Evolutionary conservation across 2,113 vertebrate genomes (phyloP).

Genomic region (Urocitellus parryii): DNA sequence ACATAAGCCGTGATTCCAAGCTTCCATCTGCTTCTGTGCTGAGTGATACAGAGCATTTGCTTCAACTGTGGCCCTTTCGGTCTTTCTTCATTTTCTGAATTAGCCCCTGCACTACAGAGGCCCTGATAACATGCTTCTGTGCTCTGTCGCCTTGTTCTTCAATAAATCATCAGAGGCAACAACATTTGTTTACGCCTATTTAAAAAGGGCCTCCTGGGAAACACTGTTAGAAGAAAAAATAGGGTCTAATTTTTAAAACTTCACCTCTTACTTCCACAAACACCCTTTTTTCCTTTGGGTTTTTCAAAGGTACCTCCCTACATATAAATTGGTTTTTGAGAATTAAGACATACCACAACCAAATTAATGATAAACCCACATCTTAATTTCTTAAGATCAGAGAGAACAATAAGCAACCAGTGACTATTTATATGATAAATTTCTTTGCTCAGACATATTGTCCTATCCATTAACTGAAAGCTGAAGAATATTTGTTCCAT

Average conservation of each 20-base stretch:
- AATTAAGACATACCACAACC: not conserved
- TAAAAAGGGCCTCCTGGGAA: slow-evolving; percentile 32
- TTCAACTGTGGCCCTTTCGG: not conserved
- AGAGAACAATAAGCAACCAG: not conserved
- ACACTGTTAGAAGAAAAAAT: slow-evolving; percentile 19
- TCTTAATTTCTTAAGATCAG: not conserved
- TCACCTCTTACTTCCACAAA: not conserved
- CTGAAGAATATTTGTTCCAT: not conserved
- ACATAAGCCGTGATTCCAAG: not conserved
- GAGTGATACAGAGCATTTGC: not conserved
- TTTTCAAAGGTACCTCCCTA: not conserved
- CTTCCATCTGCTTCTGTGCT: not conserved
- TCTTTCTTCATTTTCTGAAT: slow-evolving; percentile 38
- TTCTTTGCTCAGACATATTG: not conserved
- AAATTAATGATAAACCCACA: not conserved
- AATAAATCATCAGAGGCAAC: slow-evolving; percentile 68
- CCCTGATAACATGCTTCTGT: not conserved
- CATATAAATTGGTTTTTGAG: not conserved
- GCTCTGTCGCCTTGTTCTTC: slow-evolving; percentile 29
- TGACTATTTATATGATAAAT: not conserved
- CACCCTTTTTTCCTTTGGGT: not conserved
- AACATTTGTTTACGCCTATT: slow-evolving; percentile 58
- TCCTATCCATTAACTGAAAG: slow-evolving; percentile 8
- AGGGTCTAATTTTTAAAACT: not conserved
- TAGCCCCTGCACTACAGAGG: not conserved